These are phyloP conservation scores for Calyptomena viridis DNA, from an alignment of 2,113 vertebrate genomes.

Conservation along the genomic window DNA sequence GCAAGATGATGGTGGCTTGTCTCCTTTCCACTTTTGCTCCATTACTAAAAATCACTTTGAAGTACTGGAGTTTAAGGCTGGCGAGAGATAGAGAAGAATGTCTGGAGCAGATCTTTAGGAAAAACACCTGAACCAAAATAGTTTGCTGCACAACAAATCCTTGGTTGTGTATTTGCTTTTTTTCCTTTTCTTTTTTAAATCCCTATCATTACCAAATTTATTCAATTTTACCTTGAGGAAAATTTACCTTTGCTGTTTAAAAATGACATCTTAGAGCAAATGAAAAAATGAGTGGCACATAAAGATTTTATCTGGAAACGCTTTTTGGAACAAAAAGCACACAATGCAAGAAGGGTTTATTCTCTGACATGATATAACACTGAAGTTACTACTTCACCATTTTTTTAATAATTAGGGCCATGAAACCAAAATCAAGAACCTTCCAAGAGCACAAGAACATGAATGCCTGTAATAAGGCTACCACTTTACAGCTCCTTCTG, in stretches of 20 bases:
- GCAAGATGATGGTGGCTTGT: not conserved
- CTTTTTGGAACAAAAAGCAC: not conserved
- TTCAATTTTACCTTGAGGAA: not conserved
- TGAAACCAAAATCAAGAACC: not conserved
- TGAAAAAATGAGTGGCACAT: not conserved
- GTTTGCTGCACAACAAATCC: not conserved
- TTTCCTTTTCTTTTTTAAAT: not conserved
- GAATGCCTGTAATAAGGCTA: not conserved
- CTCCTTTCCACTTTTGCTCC: not conserved
- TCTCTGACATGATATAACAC: not conserved
- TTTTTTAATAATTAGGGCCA: not conserved
- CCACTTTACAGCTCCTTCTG: not conserved
- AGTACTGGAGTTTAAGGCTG: not conserved
- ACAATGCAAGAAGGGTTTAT: not conserved
- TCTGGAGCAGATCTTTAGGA: not conserved
- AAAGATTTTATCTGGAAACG: not conserved
- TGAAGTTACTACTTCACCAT: not conserved
- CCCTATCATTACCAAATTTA: not conserved
- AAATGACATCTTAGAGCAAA: not conserved
- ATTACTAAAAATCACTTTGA: not conserved
- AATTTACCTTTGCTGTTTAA: not conserved
- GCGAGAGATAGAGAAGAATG: not conserved
- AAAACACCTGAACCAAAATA: not conserved
- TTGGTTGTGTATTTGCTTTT: not conserved
- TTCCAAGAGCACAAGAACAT: not conserved